Evolutionary conservation across 2,888 invertebrate genomes (phyloP), one percentile per base, ranked within the genome.

Genomic region (Xylota sylvarum): DNA sequence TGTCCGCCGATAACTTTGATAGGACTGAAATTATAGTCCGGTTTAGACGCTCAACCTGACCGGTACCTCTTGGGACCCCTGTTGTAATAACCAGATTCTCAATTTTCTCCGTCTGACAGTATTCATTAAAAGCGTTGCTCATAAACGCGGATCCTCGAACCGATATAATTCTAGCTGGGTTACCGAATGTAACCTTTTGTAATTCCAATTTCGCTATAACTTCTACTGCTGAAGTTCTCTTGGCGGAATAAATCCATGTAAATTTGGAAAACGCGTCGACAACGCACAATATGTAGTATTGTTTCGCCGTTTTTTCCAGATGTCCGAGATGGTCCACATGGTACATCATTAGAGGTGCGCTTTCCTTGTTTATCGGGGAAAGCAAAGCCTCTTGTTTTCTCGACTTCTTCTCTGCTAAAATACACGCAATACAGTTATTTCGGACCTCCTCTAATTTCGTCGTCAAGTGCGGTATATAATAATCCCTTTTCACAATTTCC

Each of bases 301-400:
- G 67, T 70, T 90, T 91, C 2, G 85, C 88, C 0, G 90, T 91
- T 5, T 81, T 81, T 0, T 87, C 77, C 62, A 90, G 35, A 0
- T 90, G 91, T 4, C 91, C 91, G 4, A 92, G n/a, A 43, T 92
- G 91, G 55, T 91, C 91, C 6, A 90, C 56, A 46, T 91, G 90
- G 5, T 88, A 89, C 0, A 90, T 90, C 5, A 88, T 65, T 6
- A 91, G 62, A 4, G 91, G 91, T 2, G 48, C 43, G 0, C 81
- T 88, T 7, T 84, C 90, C 46, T 91, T 91, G 10, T 89, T 88
- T 2, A 92, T 89, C 0, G 89, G 85, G 56, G 90, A 60, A 32
- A 91, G 79, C 9, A 86, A 89, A 19, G 91, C 90, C 87, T 91
- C 90, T 30, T 89, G 83, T 72, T 90, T 91, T 0, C 91, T 91